Evolutionary conservation across 2,888 invertebrate species (phyloP), one percentile per base, ranked within the genome.

Genomic region (Sphinx pinastri): DNA sequence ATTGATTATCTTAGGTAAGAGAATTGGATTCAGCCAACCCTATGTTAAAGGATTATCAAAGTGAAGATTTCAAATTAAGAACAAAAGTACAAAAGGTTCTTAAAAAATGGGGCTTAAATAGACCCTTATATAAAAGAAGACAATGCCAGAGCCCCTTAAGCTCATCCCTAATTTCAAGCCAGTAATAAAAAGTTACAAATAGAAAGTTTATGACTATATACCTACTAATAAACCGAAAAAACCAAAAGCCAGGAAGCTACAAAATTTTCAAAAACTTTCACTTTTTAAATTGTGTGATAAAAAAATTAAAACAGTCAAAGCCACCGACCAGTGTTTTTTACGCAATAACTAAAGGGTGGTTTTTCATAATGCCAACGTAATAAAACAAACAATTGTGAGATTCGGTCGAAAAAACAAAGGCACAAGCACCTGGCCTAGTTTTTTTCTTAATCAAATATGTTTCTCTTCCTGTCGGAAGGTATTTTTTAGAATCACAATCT

Each of bases 371-470:
- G 83, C 81, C 83, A 80, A 84, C 83, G 87, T 87, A 83, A 87
- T 81, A 88, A 87, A 88, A 86, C 90, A 91, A 90, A 93, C 86
- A 91, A 86, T 82, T 68, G 71, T 70, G 75, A 71, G 75, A 79
- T 80, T 78, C 75, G 72, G 74, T 77, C 63, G 73, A 89, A 91
- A 92, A 92, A 91, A 89, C 85, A 86, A 87, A 78, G 74, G 76
- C 74, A 80, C 80, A 82, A 79, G 87, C 93, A 94, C 94, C 93
- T 94, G 93, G 93, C 89, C 86, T 81, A 76, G 78, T 82, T 78
- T n/a, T 80, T 90, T 91, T 90, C 85, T 80, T 92, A 92, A 93
- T 92, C 93, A 92, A 92, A 92, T 92, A 91, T 88, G 92, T 92
- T 92, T 90, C 88, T 90, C 87, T 93, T 93, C 94, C 94, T 88